Conservation (phyloP, 2,113 vertebrate genomes). For the Oncorhynchus clarkii region DNA sequence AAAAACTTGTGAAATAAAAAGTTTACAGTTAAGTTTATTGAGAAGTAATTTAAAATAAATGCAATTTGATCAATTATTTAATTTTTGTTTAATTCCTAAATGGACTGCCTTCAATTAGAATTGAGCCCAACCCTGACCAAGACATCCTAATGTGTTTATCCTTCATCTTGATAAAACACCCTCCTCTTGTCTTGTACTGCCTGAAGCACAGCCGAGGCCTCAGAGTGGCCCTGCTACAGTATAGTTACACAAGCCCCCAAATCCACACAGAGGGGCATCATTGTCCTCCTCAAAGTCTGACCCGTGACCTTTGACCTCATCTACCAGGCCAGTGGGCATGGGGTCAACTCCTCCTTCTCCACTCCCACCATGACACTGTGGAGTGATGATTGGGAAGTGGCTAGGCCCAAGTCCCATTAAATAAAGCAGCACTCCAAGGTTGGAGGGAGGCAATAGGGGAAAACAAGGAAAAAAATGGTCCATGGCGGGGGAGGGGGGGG, state of each 20-base stretch:
- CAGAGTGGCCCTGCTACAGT: neutral
- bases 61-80: too few relatives aligned
- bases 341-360: constrained; percentile 20
- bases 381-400: constrained; percentile 57
- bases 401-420: constrained; percentile 37
- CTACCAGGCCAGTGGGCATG: constrained; percentile 14
- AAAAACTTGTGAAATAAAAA: too few relatives aligned
- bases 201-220: neutral
- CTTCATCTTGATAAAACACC: neutral
- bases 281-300: constrained; percentile 23
- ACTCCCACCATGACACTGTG: constrained; percentile 49
- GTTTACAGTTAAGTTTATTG: too few relatives aligned
- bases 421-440: constrained; percentile 50
- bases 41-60: too few relatives aligned
- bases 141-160: neutral
- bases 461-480: constrained; percentile 34
- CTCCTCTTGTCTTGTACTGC: neutral
- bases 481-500: constrained; percentile 26
- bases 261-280: constrained; percentile 9
- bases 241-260: constrained; percentile 3
- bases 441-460: constrained; percentile 48
- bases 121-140: too few relatives aligned
- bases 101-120: too few relatives aligned
- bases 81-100: too few relatives aligned
- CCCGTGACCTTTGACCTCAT: constrained; percentile 34